Evolutionary conservation across 1,140 invertebrate genomes (phyloP).

Genomic region (Drosophila bocki): DNA sequence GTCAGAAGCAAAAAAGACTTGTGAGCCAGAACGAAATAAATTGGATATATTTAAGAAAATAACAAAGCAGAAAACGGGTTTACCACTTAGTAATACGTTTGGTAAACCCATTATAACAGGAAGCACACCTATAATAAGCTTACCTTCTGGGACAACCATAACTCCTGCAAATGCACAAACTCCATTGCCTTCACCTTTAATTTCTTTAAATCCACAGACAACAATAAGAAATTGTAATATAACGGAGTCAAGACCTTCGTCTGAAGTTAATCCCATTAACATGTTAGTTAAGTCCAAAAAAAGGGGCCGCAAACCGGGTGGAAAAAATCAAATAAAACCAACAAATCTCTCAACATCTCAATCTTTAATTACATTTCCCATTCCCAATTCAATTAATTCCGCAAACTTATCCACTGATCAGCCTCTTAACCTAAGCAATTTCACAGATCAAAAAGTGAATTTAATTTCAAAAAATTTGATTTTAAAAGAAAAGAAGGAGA

Average conservation of each 20-base stretch:
- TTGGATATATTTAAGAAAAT: slow-evolving; percentile 95
- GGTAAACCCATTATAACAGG: slow-evolving; percentile 1
- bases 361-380: not conserved
- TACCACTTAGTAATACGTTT: slow-evolving; percentile 18
- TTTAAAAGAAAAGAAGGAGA: slow-evolving; percentile 59
- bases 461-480: slow-evolving; percentile 9
- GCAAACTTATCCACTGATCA: slow-evolving; percentile 39
- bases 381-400: not conserved
- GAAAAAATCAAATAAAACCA: slow-evolving; percentile 56
- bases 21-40: slow-evolving; percentile 92
- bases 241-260: not conserved
- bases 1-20: slow-evolving; percentile 85
- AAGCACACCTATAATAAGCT: slow-evolving; percentile 53
- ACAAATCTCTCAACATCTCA: slow-evolving; percentile 5
- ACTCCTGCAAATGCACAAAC: slow-evolving; percentile 53
- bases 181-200: not conserved
- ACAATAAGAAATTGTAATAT: not conserved
- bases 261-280: not conserved
- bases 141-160: slow-evolving; percentile 80
- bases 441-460: not conserved
- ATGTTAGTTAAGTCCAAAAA: slow-evolving; percentile 62
- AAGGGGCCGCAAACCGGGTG: slow-evolving; percentile 75
- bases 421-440: slow-evolving; percentile 53
- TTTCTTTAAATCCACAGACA: slow-evolving; percentile 1
- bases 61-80: slow-evolving; percentile 63